phyloP scores from a whole-genome alignment of 2,113 vertebrate species.

The Cryptomyrus ogoouensis region DNA sequence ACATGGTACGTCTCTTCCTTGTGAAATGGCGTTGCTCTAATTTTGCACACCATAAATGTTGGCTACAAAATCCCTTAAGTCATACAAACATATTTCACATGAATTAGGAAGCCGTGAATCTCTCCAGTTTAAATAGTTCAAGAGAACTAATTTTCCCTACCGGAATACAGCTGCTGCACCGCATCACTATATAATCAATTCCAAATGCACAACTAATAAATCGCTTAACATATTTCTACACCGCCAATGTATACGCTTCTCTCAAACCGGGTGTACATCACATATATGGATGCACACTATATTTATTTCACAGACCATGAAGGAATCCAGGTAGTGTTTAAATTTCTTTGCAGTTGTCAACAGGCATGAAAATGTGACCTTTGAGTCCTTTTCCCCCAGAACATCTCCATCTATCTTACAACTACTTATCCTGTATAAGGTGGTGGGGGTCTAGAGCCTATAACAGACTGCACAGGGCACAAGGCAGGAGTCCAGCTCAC shows the following conservation, averaged over 20 bases:
- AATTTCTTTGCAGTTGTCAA: not conserved
- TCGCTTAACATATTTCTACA: not conserved
- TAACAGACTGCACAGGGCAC: not conserved
- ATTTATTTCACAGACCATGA: not conserved
- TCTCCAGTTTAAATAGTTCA: not conserved
- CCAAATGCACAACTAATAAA: not conserved
- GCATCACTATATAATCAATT: not conserved
- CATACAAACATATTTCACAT: not conserved
- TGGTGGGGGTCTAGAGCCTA: not conserved
- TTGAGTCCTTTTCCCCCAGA: not conserved
- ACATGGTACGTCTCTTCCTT: not conserved
- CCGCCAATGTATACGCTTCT: not conserved
- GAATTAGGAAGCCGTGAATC: not conserved
- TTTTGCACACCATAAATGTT: not conserved
- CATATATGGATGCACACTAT: not conserved
- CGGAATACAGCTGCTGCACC: not conserved
- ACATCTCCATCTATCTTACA: not conserved
- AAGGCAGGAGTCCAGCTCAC: not conserved
- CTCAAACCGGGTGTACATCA: not conserved
- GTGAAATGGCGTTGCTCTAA: not conserved
- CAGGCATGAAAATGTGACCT: not conserved
- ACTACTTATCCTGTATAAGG: not conserved
- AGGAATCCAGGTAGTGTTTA: not conserved
- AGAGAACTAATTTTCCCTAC: not conserved
- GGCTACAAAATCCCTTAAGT: not conserved